These are phyloP conservation scores for Latrodectus elegans DNA, from an alignment of 2,888 invertebrate species.

Conservation along the genomic window DNA sequence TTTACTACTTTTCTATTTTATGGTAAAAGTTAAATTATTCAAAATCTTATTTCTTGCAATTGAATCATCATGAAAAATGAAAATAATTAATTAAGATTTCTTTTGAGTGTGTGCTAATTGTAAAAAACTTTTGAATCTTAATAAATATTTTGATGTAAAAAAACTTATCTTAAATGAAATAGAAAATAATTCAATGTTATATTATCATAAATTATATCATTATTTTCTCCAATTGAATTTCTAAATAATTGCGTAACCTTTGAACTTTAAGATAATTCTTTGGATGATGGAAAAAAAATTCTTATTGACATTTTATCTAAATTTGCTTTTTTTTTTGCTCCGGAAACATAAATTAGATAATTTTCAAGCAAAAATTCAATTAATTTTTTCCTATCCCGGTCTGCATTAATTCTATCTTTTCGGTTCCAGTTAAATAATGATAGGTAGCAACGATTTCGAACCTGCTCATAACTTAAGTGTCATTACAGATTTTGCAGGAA, in stretches of 20 bases:
- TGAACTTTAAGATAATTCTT: background rate
- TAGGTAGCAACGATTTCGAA: conserved; percentile 35
- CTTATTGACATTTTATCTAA: background rate
- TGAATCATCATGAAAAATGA: no score
- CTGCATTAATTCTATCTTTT: conserved; percentile 26
- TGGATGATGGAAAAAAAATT: background rate
- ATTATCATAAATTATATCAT: no score
- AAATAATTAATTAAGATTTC: no score
- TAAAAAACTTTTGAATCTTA: no score
- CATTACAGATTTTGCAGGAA: conserved; percentile 62
- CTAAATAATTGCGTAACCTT: background rate
- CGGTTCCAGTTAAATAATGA: conserved; percentile 53
- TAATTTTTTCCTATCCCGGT: conserved; percentile 44
- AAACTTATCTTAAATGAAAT: no score
- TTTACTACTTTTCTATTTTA: no score
- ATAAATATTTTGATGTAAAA: no score
- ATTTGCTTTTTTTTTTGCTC: conserved; percentile 2
- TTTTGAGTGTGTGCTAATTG: no score
- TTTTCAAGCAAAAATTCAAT: conserved; percentile 65
- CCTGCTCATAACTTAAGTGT: conserved; percentile 65
- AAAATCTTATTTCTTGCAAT: no score
- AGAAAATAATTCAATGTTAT: no score
- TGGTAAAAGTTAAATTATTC: no score
- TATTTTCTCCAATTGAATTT: background rate
- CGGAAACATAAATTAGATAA: conserved; percentile 57